A percentile compares a stretch with the other conserved stretches of the same genome.
phyloP scores from a whole-genome alignment of 1,140 invertebrate genomes.

The Geopemphigus sp. region DNA sequence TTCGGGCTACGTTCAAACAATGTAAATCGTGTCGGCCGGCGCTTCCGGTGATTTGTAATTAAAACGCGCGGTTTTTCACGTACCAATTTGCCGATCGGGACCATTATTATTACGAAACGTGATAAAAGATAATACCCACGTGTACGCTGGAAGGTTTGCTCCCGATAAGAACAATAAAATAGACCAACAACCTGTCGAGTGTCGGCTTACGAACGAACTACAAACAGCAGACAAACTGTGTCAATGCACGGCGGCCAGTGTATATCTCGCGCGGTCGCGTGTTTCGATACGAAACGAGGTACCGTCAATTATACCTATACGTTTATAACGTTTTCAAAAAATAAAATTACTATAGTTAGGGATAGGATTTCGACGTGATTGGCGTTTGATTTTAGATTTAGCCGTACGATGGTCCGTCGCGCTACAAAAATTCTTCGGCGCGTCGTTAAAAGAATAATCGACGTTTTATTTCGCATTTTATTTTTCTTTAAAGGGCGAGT shows the following conservation, averaged over 20 bases:
- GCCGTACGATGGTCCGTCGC: too few relatives aligned
- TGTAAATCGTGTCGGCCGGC: not conserved
- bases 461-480: too few relatives aligned
- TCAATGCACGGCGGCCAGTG: not conserved
- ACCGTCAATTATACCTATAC: too few relatives aligned
- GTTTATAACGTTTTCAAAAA: too few relatives aligned
- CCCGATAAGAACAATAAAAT: constrained; percentile 31
- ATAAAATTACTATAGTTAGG: too few relatives aligned
- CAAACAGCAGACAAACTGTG: constrained; percentile 6
- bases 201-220: not conserved
- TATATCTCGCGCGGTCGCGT: not conserved
- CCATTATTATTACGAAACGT: constrained; percentile 6
- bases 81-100: not conserved
- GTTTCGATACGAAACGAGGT: not conserved
- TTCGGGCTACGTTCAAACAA: constrained; percentile 8
- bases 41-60: constrained; percentile 47
- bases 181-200: not conserved
- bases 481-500: too few relatives aligned
- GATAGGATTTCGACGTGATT: too few relatives aligned
- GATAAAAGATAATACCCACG: constrained; percentile 14
- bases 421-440: too few relatives aligned
- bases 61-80: constrained; percentile 35
- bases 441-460: too few relatives aligned
- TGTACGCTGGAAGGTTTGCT: constrained; percentile 4
- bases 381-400: too few relatives aligned